Conservation (phyloP, 2,113 vertebrate species). For the Elanoides forficatus region DNA sequence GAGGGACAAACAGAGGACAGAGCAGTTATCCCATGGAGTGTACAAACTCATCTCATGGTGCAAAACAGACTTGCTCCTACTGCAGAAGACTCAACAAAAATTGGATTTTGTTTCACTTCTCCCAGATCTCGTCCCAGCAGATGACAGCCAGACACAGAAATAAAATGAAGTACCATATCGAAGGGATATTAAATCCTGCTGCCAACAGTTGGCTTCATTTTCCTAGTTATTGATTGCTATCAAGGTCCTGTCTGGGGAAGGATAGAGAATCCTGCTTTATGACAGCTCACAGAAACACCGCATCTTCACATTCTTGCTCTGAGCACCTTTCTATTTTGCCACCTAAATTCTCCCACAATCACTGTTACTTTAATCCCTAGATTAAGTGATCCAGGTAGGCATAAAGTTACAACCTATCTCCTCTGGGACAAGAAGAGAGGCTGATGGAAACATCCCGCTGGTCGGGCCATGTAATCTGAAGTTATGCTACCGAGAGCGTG, state of each 20-base stretch:
- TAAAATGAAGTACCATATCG: neutral
- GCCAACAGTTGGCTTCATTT: conserved; percentile 36
- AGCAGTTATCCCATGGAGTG: neutral
- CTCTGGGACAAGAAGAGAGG: neutral
- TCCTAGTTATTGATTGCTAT: conserved; percentile 45
- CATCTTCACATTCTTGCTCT: neutral
- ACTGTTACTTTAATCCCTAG: neutral
- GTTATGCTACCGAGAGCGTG: rapidly evolving
- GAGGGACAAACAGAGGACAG: neutral
- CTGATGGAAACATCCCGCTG: neutral
- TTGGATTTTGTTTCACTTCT: neutral
- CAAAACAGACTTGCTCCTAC: neutral
- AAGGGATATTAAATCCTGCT: conserved; percentile 44
- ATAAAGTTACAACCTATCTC: neutral
- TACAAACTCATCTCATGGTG: neutral
- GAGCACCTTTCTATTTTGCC: neutral
- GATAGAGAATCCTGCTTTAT: neutral
- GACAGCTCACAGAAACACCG: neutral
- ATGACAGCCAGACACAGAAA: conserved; percentile 30
- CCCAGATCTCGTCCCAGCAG: neutral
- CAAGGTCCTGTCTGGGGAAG: neutral
- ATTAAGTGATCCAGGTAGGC: neutral
- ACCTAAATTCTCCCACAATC: neutral
- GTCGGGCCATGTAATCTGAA: neutral
- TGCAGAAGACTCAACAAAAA: neutral